phyloP scores from a whole-genome alignment of 2,888 invertebrate species.

The Euplagia quadripunctaria region DNA sequence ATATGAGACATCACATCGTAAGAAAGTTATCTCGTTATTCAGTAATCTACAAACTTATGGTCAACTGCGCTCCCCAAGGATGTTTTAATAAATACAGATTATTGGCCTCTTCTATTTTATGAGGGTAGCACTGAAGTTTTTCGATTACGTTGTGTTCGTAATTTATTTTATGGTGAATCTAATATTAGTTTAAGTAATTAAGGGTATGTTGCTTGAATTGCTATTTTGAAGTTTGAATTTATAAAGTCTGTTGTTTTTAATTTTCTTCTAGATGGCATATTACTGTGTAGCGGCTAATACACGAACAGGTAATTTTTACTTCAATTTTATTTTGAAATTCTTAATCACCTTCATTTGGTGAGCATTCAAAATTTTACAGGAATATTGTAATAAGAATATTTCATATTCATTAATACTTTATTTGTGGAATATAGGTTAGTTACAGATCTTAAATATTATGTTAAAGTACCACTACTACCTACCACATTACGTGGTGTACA shows the following conservation, averaged over 20 bases:
- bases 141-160: constrained; percentile 49
- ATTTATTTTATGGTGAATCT: constrained; percentile 41
- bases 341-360: no score
- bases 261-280: not conserved
- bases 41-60: constrained; percentile 72
- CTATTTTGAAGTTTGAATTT: not conserved
- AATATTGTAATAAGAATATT: no score
- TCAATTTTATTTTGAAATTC: no score
- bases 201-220: not conserved
- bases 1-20: constrained; percentile 66
- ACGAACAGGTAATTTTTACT: no score
- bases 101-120: constrained; percentile 68
- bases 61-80: constrained; percentile 50
- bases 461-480: no score
- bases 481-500: no score
- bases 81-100: constrained; percentile 75
- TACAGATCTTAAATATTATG: no score
- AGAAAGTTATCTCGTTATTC: constrained; percentile 82
- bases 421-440: no score
- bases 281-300: no score
- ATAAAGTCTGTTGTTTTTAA: not conserved
- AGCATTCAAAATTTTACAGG: no score
- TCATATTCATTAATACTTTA: no score
- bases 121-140: constrained; percentile 55
- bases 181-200: constrained; percentile 22